Conservation (phyloP, 1,140 invertebrate genomes). For the Apis laboriosa region DNA sequence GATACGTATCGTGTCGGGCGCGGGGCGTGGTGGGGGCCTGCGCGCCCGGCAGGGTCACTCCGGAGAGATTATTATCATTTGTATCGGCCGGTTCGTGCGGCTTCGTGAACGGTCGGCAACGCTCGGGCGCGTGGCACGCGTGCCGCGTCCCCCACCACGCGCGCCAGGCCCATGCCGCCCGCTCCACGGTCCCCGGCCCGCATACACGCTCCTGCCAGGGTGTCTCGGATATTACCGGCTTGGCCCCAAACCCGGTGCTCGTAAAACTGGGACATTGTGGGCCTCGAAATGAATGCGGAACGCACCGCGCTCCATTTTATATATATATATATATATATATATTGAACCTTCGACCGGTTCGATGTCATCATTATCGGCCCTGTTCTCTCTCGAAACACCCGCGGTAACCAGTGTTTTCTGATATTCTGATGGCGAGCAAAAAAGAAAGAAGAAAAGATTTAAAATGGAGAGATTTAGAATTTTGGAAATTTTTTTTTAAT, state of each 20-base stretch:
- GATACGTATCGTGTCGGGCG: constrained; percentile 75
- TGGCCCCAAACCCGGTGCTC: background rate
- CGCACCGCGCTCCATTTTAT: constrained; percentile 32
- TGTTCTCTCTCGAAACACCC: background rate
- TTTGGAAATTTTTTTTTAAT: too few species aligned
- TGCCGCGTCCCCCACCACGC: constrained; percentile 65
- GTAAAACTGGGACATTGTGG: constrained; percentile 44
- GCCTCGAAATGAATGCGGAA: constrained; percentile 27
- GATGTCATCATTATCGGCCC: background rate
- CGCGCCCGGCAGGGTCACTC: constrained; percentile 74
- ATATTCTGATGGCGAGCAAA: too few species aligned
- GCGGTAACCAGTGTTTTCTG: too few species aligned
- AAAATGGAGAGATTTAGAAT: too few species aligned
- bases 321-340: constrained; percentile 12
- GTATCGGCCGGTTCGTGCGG: constrained; percentile 59
- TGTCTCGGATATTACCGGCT: constrained; percentile 20
- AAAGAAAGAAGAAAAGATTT: too few species aligned
- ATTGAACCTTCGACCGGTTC: too few species aligned
- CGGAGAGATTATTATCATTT: constrained; percentile 75
- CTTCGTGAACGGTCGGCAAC: constrained; percentile 62
- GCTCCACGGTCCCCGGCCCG: constrained; percentile 8
- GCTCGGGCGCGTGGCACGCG: constrained; percentile 77
- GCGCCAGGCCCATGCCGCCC: constrained; percentile 45
- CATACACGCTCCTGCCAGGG: background rate
- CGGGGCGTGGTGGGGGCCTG: constrained; percentile 58